Base-by-base conservation (phyloP, 2,797 vertebrate species). In the Tadarida brasiliensis region DNA sequence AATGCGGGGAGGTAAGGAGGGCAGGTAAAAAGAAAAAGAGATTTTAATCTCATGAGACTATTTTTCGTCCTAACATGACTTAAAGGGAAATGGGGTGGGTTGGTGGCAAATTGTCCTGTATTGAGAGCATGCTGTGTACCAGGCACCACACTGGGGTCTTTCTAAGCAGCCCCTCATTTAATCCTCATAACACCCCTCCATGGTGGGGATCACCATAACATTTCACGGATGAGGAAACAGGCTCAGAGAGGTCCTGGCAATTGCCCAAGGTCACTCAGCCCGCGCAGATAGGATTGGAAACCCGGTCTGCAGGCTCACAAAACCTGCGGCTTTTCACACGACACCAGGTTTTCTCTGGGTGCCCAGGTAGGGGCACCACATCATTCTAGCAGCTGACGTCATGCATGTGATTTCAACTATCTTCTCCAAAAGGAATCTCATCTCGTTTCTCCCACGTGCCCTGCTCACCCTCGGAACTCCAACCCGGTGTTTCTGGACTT, bases 401-500 rank as follows among this genome's bases (percentile, higher is more conserved):
- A 6, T 0, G 1, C 0, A 1, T 4, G 7, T 7, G 28, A 17
- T 24, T 15, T 54, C 47, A 7, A 5, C 7, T 0, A 0, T 3
- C 19, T 65, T 14, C 3, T 56, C 44, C 28, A 8, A 11, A 2
- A 33, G 17, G 16, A 6, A 3, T 28, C 68, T 57, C n/a, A 0
- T 22, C 33, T 15, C 1, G 0, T 5, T 1, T 12, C 49, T 26
- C 28, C 28, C 39, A 0, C 12, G 15, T 0, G 81, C 39, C 39
- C 49, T 0, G 33, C n/a, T 17, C 26, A 0, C 35, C 1, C 19
- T 1, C 0, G 0, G 20, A 9, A 19, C 22, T 3, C 47, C 30
- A 10, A 11, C 28, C 33, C 1, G 0, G 33, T 8, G 19, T 30
- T 30, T 35, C 95, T 5, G 30, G 44, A 44, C 51, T 61, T 44